phyloP scores from a whole-genome alignment of 2,113 vertebrate genomes.

The Terrapene triunguis region DNA sequence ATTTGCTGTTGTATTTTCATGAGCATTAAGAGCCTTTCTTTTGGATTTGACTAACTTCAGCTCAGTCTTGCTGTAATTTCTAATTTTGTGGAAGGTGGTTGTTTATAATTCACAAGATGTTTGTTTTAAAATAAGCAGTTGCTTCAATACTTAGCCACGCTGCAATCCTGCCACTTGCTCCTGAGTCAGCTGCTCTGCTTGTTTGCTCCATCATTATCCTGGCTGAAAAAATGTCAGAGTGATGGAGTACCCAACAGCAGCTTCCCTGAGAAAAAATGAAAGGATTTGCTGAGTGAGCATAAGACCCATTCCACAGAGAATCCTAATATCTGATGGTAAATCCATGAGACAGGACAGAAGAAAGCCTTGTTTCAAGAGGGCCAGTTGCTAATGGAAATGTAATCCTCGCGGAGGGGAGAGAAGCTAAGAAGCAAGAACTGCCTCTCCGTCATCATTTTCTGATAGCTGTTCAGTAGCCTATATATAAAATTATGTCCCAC shows the following conservation, averaged over 20 bases:
- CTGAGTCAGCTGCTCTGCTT: conserved; percentile 76
- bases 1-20: not conserved
- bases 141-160: conserved; percentile 32
- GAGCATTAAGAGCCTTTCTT: not conserved
- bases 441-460: conserved; percentile 26
- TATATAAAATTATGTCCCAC: not conserved
- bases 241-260: conserved; percentile 74
- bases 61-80: not conserved
- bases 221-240: conserved; percentile 75
- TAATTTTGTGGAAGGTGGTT: not conserved
- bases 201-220: conserved; percentile 73
- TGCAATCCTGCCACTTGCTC: conserved; percentile 54
- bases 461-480: not conserved
- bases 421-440: not conserved
- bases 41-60: not conserved
- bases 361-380: not conserved
- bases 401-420: not conserved
- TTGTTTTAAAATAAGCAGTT: not conserved
- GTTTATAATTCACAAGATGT: not conserved
- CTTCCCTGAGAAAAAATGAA: conserved; percentile 57
- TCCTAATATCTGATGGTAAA: conserved; percentile 63
- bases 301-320: conserved; percentile 52
- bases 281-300: conserved; percentile 67
- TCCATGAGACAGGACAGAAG: conserved; percentile 30
- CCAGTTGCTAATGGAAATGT: conserved; percentile 3